Base-by-base conservation (phyloP, 1,140 invertebrate species). In the Zophobas morio region DNA sequence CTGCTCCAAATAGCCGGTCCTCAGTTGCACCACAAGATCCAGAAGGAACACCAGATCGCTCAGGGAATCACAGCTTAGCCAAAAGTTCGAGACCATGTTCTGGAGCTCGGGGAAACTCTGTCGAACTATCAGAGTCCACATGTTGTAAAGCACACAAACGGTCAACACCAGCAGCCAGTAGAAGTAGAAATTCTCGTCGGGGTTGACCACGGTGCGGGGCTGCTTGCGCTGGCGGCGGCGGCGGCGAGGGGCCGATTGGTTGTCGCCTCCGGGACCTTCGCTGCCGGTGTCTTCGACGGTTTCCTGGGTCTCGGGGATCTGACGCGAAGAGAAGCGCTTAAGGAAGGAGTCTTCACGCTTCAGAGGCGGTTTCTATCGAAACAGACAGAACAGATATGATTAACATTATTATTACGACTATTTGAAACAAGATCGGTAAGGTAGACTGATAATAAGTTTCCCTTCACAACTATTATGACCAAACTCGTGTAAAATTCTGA, bases 1-100 rank as follows among this genome's bases (percentile, higher is more conserved):
- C 85, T 98, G 96, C 85, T 98, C 96, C 75, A 98, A 88, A 85
- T 98, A 98, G n/a, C 96, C 96, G 37, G 97, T 99, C 56, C 97
- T 90, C 81, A 98, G 93, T 86, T 98, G 97, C 46, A 98, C 94
- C 33, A 91, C 90, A 57, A 98, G 92, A 87, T 99, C 96, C 37
- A 95, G 82, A 32, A 96, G 88, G 88, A 97, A 98, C 53, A 97
- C 92, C 36, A 95, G 80, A 87, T 98, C 97, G 78, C 94, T 94
- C 76, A 98, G 89, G 70, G 90, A 91, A 87, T 98, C 96, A 83
- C 93, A 93, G 37, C 90, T 87, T 73, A 94, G 88, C 96, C 96
- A 98, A 81, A 93, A 91, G 6, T 86, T 88, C 34, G 91, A 89
- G 66, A 90, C 89, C 86, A 93, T 86, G 80, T 89, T 88, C 89